phyloP scores from a whole-genome alignment of 2,797 vertebrate species.

The Acanthurus tractus region DNA sequence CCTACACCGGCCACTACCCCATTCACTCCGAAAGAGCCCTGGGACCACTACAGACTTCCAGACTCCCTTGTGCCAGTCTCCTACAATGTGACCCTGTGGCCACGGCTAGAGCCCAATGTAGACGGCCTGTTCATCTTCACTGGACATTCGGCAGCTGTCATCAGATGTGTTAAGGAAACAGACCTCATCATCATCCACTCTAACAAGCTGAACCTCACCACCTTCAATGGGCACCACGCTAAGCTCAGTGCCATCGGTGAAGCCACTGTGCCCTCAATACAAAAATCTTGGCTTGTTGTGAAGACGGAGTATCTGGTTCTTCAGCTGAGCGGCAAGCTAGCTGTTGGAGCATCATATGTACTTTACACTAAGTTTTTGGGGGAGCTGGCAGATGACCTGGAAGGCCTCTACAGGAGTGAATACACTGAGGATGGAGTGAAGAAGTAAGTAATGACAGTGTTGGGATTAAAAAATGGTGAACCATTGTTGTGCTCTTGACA shows the following conservation, averaged over 20 bases:
- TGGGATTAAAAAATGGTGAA: not conserved
- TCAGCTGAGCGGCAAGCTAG: slow-evolving; percentile 71
- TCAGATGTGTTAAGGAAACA: slow-evolving; percentile 70
- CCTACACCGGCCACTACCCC: slow-evolving; percentile 74
- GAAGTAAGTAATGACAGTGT: slow-evolving; percentile 81
- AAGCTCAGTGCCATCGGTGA: slow-evolving; percentile 18
- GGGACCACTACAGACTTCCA: slow-evolving; percentile 80
- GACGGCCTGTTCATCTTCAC: slow-evolving; percentile 73
- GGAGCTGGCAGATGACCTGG: slow-evolving; percentile 90
- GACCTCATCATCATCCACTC: slow-evolving; percentile 90
- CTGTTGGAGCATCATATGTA: slow-evolving; percentile 69
- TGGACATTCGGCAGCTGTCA: slow-evolving; percentile 62
- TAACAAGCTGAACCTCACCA: slow-evolving; percentile 90
- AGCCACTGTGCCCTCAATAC: slow-evolving; percentile 37
- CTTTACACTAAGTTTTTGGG: slow-evolving; percentile 86
- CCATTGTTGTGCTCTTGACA: not conserved
- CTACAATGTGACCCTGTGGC: slow-evolving; percentile 78
- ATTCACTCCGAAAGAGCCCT: slow-evolving; percentile 73
- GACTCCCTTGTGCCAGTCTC: slow-evolving; percentile 56
- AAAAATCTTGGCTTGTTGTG: slow-evolving; percentile 74
- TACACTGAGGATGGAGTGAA: slow-evolving; percentile 78
- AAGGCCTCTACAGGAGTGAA: slow-evolving; percentile 94
- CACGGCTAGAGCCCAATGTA: slow-evolving; percentile 61
- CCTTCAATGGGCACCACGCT: slow-evolving; percentile 16
- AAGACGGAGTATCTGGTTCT: slow-evolving; percentile 91